Conservation (phyloP, 1,140 invertebrate species). For the Pseudobourletiella spinata region DNA sequence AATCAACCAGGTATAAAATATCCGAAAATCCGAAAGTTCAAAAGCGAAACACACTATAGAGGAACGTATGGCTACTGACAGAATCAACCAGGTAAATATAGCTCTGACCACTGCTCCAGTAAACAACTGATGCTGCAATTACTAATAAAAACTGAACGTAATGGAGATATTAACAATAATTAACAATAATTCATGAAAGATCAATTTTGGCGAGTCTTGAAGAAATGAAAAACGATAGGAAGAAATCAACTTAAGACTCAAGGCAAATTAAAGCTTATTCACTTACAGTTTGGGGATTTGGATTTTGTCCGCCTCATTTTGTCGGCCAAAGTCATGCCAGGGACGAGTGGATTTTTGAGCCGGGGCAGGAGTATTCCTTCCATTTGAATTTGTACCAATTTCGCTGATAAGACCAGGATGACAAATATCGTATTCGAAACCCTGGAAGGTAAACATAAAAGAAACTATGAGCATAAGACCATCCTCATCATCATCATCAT, state of each 20-base stretch:
- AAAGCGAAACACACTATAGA: too few relatives aligned
- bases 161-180: too few relatives aligned
- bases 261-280: too few relatives aligned
- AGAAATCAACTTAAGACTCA: not conserved
- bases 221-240: not conserved
- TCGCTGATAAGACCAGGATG: slow-evolving; percentile 46
- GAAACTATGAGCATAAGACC: not conserved
- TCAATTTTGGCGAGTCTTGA: too few relatives aligned
- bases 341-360: slow-evolving; percentile 50
- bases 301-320: slow-evolving; percentile 89
- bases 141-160: too few relatives aligned
- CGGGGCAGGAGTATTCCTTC: slow-evolving; percentile 29
- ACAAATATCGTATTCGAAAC: slow-evolving; percentile 77
- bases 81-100: too few relatives aligned
- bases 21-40: too few relatives aligned
- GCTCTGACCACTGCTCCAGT: too few relatives aligned
- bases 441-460: slow-evolving; percentile 9
- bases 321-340: slow-evolving; percentile 84
- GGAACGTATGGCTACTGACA: too few relatives aligned
- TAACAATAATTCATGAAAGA: too few relatives aligned
- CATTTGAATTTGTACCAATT: slow-evolving; percentile 33
- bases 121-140: too few relatives aligned
- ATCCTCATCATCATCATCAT: not conserved
- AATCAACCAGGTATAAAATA: too few relatives aligned
- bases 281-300: slow-evolving; percentile 97